These are phyloP conservation scores for Danio tinwini DNA, from an alignment of 2,797 vertebrate genomes.

Conservation along the genomic window DNA sequence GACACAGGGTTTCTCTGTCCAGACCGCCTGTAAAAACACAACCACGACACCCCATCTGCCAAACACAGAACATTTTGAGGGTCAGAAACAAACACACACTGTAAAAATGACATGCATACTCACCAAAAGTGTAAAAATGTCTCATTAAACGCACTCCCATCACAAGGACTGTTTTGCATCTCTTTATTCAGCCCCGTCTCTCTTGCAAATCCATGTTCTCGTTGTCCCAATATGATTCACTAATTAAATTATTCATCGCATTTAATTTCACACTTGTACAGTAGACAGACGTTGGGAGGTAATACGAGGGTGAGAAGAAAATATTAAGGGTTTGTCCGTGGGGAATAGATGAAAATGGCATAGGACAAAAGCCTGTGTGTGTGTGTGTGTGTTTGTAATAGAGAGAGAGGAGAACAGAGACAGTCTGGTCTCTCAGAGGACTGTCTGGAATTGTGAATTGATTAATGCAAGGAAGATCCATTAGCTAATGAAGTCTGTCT, in stretches of 20 bases:
- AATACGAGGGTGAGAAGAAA: slow-evolving; percentile 46
- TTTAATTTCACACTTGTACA: slow-evolving; percentile 47
- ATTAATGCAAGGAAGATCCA: slow-evolving; percentile 65
- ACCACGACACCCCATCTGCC: slow-evolving; percentile 49
- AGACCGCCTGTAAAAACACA: slow-evolving; percentile 35
- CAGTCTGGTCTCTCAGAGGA: slow-evolving; percentile 49
- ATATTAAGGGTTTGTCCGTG: slow-evolving; percentile 28
- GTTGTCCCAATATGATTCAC: slow-evolving; percentile 3
- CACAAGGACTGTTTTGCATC: not conserved
- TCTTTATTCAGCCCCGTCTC: not conserved
- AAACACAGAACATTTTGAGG: slow-evolving; percentile 20
- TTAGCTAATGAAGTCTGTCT: slow-evolving; percentile 69
- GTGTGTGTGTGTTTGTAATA: not conserved
- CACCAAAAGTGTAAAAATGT: not conserved
- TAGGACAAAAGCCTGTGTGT: not conserved
- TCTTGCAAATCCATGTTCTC: not conserved
- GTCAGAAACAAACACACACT: slow-evolving; percentile 1
- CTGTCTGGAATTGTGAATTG: slow-evolving; percentile 66
- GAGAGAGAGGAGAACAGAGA: slow-evolving; percentile 24
- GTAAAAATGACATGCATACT: not conserved
- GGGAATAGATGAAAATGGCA: slow-evolving; percentile 36
- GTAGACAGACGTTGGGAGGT: slow-evolving; percentile 26
- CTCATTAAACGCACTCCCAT: no score
- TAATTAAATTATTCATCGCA: slow-evolving; percentile 30
- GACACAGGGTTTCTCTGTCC: slow-evolving; percentile 20